Percentiles rank a stretch among this genome's conserved stretches.
Evolutionary conservation across 2,113 vertebrate species (phyloP).

Genomic region (Colossoma macropomum): DNA sequence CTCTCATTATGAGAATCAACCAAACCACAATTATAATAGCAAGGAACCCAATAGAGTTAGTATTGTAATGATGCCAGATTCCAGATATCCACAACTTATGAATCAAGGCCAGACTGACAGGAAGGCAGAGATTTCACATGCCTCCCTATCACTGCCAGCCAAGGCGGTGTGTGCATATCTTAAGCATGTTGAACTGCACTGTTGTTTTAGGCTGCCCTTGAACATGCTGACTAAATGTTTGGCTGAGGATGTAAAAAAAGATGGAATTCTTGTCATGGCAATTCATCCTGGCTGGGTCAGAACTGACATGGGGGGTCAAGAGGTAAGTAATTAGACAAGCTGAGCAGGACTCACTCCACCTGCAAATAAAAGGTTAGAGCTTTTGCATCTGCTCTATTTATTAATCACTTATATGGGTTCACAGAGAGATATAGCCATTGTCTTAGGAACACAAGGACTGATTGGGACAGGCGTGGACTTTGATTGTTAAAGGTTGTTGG

Average conservation of each 20-base stretch:
- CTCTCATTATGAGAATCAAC: not conserved
- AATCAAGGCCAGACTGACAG: not conserved
- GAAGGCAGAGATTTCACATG: too few species aligned
- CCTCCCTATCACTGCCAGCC: not conserved
- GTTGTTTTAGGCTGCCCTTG: slow-evolving; percentile 69
- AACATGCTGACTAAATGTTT: slow-evolving; percentile 78
- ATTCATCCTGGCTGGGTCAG: slow-evolving; percentile 78
- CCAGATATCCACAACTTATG: not conserved
- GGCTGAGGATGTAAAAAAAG: slow-evolving; percentile 62
- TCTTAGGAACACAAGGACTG: not conserved
- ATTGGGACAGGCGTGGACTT: not conserved
- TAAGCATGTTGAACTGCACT: not conserved
- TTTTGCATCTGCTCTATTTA: too few species aligned
- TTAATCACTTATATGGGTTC: too few species aligned
- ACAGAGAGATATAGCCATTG: not conserved
- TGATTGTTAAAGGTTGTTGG: not conserved
- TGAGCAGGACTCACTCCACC: not conserved
- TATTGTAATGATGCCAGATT: too few species aligned
- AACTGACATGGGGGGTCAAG: slow-evolving; percentile 72
- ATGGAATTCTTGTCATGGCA: slow-evolving; percentile 65
- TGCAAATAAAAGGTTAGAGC: too few species aligned
- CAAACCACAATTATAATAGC: too few species aligned
- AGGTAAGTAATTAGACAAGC: slow-evolving; percentile 60
- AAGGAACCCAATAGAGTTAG: too few species aligned
- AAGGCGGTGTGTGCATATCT: not conserved